Evolutionary conservation across 2,888 invertebrate genomes (phyloP).

Genomic region (Eristalinus sepulchralis): DNA sequence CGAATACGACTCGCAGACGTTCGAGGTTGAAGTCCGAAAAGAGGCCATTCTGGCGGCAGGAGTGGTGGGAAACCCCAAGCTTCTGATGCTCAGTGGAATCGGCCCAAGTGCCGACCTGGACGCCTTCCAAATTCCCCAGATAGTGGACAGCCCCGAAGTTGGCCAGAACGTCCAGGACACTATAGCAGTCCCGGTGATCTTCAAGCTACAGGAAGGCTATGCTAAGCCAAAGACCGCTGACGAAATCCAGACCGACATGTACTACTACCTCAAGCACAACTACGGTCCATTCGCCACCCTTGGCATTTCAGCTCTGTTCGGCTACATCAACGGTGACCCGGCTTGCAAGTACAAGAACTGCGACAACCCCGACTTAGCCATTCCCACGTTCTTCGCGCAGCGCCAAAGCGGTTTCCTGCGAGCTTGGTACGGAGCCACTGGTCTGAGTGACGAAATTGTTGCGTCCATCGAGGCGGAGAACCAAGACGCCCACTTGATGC

Average conservation of each 20-base stretch:
- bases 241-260: constrained; percentile 74
- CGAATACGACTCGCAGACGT: constrained; percentile 81
- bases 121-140: constrained; percentile 72
- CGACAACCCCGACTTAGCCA: constrained; percentile 84
- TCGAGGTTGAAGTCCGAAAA: constrained; percentile 76
- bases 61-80: constrained; percentile 76
- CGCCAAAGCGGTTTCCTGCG: constrained; percentile 71
- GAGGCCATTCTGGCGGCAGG: constrained; percentile 78
- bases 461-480: constrained; percentile 22
- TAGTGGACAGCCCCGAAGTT: constrained; percentile 80
- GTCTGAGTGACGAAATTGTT: constrained; percentile 17
- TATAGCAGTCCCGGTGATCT: constrained; percentile 82
- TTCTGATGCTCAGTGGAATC: constrained; percentile 78
- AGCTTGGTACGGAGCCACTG: constrained; percentile 22
- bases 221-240: constrained; percentile 73
- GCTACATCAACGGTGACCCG: constrained; percentile 82
- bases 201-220: constrained; percentile 78
- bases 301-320: constrained; percentile 80
- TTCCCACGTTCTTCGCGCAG: constrained; percentile 80
- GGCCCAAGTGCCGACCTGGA: constrained; percentile 75
- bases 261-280: constrained; percentile 81
- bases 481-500: constrained; percentile 43
- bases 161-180: constrained; percentile 92
- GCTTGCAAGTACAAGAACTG: constrained; percentile 77
- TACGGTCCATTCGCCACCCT: constrained; percentile 81